A percentile compares a stretch with the other conserved stretches of the same genome.
These are phyloP conservation scores for Tiphia femorata DNA, from an alignment of 2,888 invertebrate species.

Conservation along the genomic window DNA sequence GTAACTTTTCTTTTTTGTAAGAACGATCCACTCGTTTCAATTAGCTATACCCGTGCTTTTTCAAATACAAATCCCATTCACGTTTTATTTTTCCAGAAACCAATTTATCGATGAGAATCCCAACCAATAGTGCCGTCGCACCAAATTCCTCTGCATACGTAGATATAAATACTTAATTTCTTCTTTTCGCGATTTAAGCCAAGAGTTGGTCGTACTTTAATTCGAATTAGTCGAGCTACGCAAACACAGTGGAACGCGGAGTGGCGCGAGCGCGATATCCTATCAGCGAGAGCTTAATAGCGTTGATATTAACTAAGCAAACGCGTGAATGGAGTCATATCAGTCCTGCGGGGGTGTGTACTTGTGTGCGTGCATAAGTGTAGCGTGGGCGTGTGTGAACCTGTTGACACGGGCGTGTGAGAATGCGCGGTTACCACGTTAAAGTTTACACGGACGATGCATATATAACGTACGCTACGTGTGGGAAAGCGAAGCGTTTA, in stretches of 20 bases:
- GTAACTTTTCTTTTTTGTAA: no score
- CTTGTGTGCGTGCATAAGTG: slow-evolving; percentile 8
- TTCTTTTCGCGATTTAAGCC: background rate
- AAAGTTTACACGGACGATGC: slow-evolving; percentile 35
- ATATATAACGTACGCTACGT: slow-evolving; percentile 5
- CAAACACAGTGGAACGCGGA: slow-evolving; percentile 20
- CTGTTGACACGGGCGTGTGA: background rate
- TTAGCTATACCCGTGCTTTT: no score
- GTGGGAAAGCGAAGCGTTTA: slow-evolving; percentile 26
- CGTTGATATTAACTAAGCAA: slow-evolving; percentile 54
- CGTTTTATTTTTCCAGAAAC: no score
- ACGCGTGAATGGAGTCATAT: slow-evolving; percentile 47
- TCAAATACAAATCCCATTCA: no score
- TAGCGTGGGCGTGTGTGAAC: slow-evolving; percentile 7
- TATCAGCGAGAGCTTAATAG: slow-evolving; percentile 48
- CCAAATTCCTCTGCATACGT: background rate
- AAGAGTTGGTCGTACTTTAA: slow-evolving; percentile 22
- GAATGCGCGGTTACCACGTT: slow-evolving; percentile 11
- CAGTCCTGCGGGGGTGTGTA: slow-evolving; percentile 30
- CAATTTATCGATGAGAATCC: background rate
- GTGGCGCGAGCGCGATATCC: slow-evolving; percentile 39
- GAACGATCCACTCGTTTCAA: no score
- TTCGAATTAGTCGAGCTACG: slow-evolving; percentile 32
- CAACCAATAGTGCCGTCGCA: background rate
- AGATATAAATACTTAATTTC: slow-evolving; percentile 8